Evolutionary conservation across 2,888 invertebrate species (phyloP), one percentile per base, ranked within the genome.

Genomic region (Tiphia femorata): DNA sequence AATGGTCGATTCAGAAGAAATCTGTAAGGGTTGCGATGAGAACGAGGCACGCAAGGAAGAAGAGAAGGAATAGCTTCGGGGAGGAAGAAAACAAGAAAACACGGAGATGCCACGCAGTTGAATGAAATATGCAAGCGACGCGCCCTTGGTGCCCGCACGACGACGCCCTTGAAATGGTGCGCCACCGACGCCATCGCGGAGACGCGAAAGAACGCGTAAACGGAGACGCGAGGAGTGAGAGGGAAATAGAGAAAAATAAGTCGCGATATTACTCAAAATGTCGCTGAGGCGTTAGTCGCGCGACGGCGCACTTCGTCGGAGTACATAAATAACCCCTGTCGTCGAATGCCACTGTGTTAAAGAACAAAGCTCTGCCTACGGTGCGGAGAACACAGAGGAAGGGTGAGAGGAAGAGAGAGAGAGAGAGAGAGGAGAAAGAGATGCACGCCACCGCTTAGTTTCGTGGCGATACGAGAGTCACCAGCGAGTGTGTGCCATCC

Each of bases 281-380:
- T 30, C 40, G 33, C 40, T 49, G 40, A 40, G n/a, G 40, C 40
- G 25, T 25, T 49, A 40, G 53, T 53, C 33, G 53, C 37, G 25
- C 25, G 49, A 35, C 27, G 35, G 40, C 16, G 41, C 49, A 49
- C 49, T 33, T 54, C 25, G 21, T 33, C 17, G 12, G 42, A 16
- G 38, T 49, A 16, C 42, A 20, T 41, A 27, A 49, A 54, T 40
- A 40, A 48, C 40, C 23, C 33, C 14, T 7, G 42, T 17, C 25
- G 35, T 49, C n/a, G n/a, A 37, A 48, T 25, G 16, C n/a, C 20
- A 20, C 16, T 40, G 40, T 10, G 53, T 53, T 52, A 54, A 37
- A 12, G 12, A 48, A 19, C 33, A 3, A 8, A 37, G 49, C 10
- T 5, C 30, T 30, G 10, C 16, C 20, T 37, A 48, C 4, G 23